These are phyloP conservation scores for Aurelia aurita complex sp. Pacific DNA, from an alignment of 30 jellyfish, hydroid and myxozoan genomes.

Conservation along the genomic window DNA sequence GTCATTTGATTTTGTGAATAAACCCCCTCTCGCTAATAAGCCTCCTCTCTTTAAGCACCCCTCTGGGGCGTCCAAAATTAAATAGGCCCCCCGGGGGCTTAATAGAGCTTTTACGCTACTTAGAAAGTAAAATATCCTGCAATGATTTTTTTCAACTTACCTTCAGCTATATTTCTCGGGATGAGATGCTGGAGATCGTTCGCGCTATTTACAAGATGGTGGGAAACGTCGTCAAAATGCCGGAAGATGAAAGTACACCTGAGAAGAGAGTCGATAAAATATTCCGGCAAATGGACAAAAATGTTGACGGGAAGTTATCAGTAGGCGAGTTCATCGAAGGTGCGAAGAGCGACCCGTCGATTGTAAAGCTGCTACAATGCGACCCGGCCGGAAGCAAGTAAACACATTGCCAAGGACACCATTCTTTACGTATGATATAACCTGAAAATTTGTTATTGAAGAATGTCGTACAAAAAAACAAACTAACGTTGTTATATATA, in stretches of 20 bases:
- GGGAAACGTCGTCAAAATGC: conserved; percentile 99
- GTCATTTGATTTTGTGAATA: too few relatives aligned
- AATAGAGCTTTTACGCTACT: too few relatives aligned
- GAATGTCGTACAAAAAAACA: too few relatives aligned
- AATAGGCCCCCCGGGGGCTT: too few relatives aligned
- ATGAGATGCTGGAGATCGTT: conserved; percentile 97
- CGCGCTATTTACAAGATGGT: conserved; percentile 99
- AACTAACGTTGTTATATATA: too few relatives aligned
- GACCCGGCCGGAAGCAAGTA: conserved; percentile 86
- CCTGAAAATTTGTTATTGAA: too few relatives aligned
- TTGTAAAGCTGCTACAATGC: conserved; percentile 96
- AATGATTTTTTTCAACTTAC: background rate
- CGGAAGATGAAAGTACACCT: conserved; percentile 99
- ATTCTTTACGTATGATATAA: too few relatives aligned
- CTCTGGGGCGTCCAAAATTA: too few relatives aligned
- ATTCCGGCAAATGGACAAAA: conserved; percentile 98
- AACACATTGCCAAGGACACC: too few relatives aligned
- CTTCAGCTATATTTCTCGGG: conserved; percentile 94
- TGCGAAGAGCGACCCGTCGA: conserved; percentile 98
- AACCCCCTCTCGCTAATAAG: too few relatives aligned
- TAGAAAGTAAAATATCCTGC: too few relatives aligned
- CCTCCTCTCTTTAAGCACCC: too few relatives aligned
- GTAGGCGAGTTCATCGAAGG: conserved; percentile 98
- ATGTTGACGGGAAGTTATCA: conserved; percentile 96
- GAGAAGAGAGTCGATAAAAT: conserved; percentile 98